phyloP scores from a whole-genome alignment of 1,140 invertebrate genomes.

The Rhyzopertha dominica region DNA sequence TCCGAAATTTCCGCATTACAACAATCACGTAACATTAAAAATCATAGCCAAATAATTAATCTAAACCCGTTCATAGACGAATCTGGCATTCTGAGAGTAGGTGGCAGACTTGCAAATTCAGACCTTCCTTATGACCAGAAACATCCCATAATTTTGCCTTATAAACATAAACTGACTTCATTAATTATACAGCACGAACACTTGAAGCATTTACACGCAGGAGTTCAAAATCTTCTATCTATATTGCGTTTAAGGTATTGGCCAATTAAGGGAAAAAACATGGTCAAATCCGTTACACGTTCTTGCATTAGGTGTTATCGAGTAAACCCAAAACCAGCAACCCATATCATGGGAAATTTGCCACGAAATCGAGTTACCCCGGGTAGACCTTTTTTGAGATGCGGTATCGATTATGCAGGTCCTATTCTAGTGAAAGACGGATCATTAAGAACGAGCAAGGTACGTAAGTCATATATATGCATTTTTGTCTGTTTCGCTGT shows the following conservation, averaged over 20 bases:
- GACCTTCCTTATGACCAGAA: constrained; percentile 18
- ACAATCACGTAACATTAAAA: constrained; percentile 8
- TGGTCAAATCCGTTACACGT: too few relatives aligned
- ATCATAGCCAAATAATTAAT: constrained; percentile 11
- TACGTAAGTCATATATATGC: constrained; percentile 36
- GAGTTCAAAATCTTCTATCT: constrained; percentile 13
- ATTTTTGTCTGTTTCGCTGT: constrained; percentile 41
- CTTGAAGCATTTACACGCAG: constrained; percentile 16
- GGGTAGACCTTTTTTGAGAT: constrained; percentile 24
- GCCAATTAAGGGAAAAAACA: constrained; percentile 12
- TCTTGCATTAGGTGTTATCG: constrained; percentile 19
- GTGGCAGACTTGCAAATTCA: constrained; percentile 30
- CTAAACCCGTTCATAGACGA: constrained; percentile 27
- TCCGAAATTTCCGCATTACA: constrained; percentile 7
- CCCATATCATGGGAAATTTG: constrained; percentile 40
- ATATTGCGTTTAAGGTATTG: constrained; percentile 17
- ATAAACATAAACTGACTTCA: constrained; percentile 22
- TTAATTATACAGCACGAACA: constrained; percentile 22
- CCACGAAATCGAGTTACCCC: constrained; percentile 29
- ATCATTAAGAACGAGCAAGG: neutral
- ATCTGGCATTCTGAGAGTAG: constrained; percentile 26
- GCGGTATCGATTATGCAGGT: constrained; percentile 39
- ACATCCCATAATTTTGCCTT: constrained; percentile 26
- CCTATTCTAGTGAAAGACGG: constrained; percentile 26
- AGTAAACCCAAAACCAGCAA: constrained; percentile 9